Evolutionary conservation across 1,140 invertebrate genomes (phyloP).

Genomic region (Drosophila pseudoananassae): DNA sequence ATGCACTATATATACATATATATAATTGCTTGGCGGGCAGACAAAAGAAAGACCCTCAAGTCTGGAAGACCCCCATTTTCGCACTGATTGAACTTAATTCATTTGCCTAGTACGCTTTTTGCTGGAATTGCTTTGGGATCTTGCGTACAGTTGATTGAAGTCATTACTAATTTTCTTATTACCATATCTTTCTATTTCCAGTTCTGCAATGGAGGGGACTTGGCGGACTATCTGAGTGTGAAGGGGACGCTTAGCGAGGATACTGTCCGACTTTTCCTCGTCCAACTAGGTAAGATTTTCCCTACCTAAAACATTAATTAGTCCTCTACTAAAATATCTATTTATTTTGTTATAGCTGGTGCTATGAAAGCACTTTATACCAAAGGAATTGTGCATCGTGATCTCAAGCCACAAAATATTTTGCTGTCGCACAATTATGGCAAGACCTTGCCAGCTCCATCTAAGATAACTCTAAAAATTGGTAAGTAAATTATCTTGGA

Average conservation of each 20-base stretch:
- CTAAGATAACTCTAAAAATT: slow-evolving; percentile 97
- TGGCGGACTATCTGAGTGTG: slow-evolving; percentile 98
- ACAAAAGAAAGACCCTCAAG: slow-evolving; percentile 25
- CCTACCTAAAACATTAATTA: too few species aligned
- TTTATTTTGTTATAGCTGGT: slow-evolving; percentile 88
- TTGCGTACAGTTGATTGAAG: slow-evolving; percentile 1
- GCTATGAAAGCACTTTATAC: slow-evolving; percentile 98
- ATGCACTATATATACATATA: background rate
- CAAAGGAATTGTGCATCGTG: slow-evolving; percentile 99
- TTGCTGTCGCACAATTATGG: slow-evolving; percentile 93
- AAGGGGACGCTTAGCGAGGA: slow-evolving; percentile 97
- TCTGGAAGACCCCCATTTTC: slow-evolving; percentile 20
- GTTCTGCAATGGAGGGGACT: slow-evolving; percentile 99
- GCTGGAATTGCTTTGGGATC: slow-evolving; percentile 44
- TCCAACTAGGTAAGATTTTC: slow-evolving; percentile 94
- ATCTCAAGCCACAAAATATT: slow-evolving; percentile 99
- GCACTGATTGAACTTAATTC: slow-evolving; percentile 75
- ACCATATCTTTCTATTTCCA: slow-evolving; percentile 82
- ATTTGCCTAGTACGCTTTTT: slow-evolving; percentile 74
- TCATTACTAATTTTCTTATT: background rate
- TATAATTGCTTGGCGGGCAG: slow-evolving; percentile 25
- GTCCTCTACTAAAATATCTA: background rate
- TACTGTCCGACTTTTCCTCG: slow-evolving; percentile 97
- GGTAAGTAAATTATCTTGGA: slow-evolving; percentile 44
- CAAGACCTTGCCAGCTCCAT: slow-evolving; percentile 92